Base-by-base conservation (phyloP, 2,113 vertebrate species). In the Ciconia boyciana region DNA sequence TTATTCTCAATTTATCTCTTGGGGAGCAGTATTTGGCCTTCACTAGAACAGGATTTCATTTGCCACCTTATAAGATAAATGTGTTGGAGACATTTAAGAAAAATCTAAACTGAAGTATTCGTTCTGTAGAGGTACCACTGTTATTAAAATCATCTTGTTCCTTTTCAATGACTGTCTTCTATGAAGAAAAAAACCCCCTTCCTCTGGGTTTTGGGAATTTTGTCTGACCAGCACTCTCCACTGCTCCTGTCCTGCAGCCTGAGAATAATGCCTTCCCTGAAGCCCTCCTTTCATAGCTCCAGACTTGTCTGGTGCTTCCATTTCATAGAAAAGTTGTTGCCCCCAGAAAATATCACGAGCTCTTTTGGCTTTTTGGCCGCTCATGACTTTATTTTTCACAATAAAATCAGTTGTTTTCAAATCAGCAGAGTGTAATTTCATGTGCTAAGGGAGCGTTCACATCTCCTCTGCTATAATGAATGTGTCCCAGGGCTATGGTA, bases 381-480 rank as follows among this genome's bases (percentile, higher is more conserved):
- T 96, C 77, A 25, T 32, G 13, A 74, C 52, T 90, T 79, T 72
- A 83, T 95, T 95, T 86, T 96, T 94, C 68, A 68, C 61, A 86
- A 90, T 88, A 92, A 92, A 83, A 96, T 79, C 51, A 29, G 41
- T 85, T 91, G 83, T 87, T 96, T 94, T 95, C 46, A 90, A 91
- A 87, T 95, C 90, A 91, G 36, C 78, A 72, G 87, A 60, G 11
- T 28, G 64, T 57, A 95, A 95, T 70, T 83, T 57, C 26, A 18
- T 41, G 41, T 86, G 55, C 20, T 88, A 54, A 77, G 66, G 75
- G 78, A 96, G 65, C 1, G 8, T 80, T 95, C 87, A 66, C 17
- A 24, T 80, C 83, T 96, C 72, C 83, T 93, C 65, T 77, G 71
- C 39, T 80, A 26, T 81, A 90, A 94, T 41, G 36, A 87, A 83